Evolutionary conservation across 2,888 invertebrate species (phyloP), one percentile per base, ranked within the genome.

Genomic region (Ichneumoninae sp.): DNA sequence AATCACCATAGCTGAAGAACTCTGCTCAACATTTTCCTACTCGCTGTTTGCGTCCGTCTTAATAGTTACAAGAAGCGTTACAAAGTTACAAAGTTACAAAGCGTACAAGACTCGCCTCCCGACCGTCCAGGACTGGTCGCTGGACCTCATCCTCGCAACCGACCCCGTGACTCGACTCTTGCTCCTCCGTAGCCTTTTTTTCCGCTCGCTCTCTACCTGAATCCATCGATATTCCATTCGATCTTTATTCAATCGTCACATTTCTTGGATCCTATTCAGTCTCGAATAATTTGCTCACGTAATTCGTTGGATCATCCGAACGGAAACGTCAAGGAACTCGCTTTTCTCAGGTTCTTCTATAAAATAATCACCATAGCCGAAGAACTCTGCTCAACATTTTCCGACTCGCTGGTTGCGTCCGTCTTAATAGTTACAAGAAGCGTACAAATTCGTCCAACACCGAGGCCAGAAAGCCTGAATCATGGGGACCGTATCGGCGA

Each of bases 381-480:
- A 57, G 5, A 57, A 57, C 22, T 57, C 10, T 57, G 3, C 57
- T 13, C 19, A 26, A 26, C 26, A 7, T 57, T 8, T 26, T 5
- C 22, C 19, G 7, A n/a, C 8, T 19, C n/a, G 0, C n/a, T 2
- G 19, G 52, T 19, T 1, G 8, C 3, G 10, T 26, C 13, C 22
- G 57, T 10, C 10, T 3, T 4, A 26, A 63, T 13, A 40, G 30
- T 10, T 13, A n/a, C 63, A 22, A 75, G 60, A 52, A 73, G 1
- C 44, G 57, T 47, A 81, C 83, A 81, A 84, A 81, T 84, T 84
- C 83, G 77, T 22, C 60, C 33, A 74, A 81, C 44, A 57, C 50
- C 47, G 54, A 73, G 74, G 66, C 81, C 68, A 5, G 60, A 71
- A 44, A 57, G 40, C 6, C 77, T 33, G 44, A 74, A 78, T 78